Evolutionary conservation across 2,888 invertebrate genomes (phyloP).

Genomic region (Orthosia cruda): DNA sequence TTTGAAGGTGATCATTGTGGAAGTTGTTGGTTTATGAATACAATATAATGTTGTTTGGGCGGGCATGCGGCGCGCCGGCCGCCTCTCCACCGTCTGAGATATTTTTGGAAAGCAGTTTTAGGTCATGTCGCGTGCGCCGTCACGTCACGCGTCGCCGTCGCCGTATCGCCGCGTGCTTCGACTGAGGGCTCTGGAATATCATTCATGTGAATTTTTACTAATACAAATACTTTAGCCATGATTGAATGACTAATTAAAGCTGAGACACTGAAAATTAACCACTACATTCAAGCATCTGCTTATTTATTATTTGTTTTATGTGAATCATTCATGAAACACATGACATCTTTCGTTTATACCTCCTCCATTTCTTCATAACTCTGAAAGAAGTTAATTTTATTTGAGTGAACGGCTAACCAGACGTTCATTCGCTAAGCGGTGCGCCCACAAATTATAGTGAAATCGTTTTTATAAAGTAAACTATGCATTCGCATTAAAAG

Average conservation of each 20-base stretch:
- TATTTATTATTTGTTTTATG: background rate
- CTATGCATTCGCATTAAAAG: constrained; percentile 58
- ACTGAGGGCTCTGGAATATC: constrained; percentile 27
- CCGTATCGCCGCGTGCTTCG: constrained; percentile 29
- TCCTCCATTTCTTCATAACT: constrained; percentile 66
- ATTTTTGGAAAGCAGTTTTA: constrained; percentile 91
- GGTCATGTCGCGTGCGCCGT: constrained; percentile 80
- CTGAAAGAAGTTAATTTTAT: constrained; percentile 72
- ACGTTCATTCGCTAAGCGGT: constrained; percentile 69
- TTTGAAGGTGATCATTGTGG: constrained; percentile 67
- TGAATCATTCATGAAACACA: background rate
- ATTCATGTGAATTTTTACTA: constrained; percentile 34
- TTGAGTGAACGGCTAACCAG: constrained; percentile 74
- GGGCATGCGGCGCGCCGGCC: constrained; percentile 79
- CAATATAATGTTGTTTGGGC: constrained; percentile 70
- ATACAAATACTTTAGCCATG: constrained; percentile 32
- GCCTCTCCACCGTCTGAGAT: constrained; percentile 84
- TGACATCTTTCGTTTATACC: constrained; percentile 48
- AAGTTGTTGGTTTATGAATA: constrained; percentile 69
- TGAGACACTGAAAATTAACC: background rate
- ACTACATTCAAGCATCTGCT: background rate
- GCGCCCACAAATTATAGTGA: constrained; percentile 64
- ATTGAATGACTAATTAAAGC: constrained; percentile 26
- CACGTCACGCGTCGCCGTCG: constrained; percentile 66
- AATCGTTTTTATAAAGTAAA: constrained; percentile 48